phyloP scores from a whole-genome alignment of 1,140 invertebrate species.

The Monochamus saltuarius region DNA sequence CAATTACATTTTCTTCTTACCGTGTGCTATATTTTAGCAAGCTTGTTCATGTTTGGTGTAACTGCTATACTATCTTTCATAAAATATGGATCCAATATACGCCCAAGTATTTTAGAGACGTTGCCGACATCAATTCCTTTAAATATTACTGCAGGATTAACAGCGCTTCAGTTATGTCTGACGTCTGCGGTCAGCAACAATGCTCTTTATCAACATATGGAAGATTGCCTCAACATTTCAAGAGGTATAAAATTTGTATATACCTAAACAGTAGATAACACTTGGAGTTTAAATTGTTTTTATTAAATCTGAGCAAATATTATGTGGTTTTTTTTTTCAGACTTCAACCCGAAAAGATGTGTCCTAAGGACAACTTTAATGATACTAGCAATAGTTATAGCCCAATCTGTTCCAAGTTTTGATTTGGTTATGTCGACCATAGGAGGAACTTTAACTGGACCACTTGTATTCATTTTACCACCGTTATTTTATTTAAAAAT shows the following conservation, averaged over 20 bases:
- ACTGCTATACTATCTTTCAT: conserved; percentile 62
- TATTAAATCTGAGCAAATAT: too few relatives aligned
- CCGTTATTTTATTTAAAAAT: conserved; percentile 76
- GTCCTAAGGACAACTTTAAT: conserved; percentile 71
- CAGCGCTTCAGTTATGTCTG: conserved; percentile 73
- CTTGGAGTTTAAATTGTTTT: too few relatives aligned
- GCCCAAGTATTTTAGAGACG: conserved; percentile 58
- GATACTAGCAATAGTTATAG: conserved; percentile 71
- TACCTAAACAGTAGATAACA: too few relatives aligned
- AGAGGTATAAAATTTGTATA: conserved; percentile 53
- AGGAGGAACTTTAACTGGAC: conserved; percentile 80
- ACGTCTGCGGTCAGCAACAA: conserved; percentile 74
- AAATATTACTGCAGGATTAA: conserved; percentile 64
- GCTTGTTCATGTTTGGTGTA: conserved; percentile 62
- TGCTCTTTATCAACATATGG: conserved; percentile 73
- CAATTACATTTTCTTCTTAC: neutral
- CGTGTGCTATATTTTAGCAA: conserved; percentile 52
- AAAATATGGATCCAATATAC: conserved; percentile 60
- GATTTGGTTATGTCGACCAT: conserved; percentile 87
- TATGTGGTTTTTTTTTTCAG: conserved; percentile 56
- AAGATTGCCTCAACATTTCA: conserved; percentile 61
- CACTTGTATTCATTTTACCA: conserved; percentile 82
- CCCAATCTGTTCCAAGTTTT: conserved; percentile 81
- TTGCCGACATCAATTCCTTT: conserved; percentile 63
- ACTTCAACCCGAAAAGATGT: conserved; percentile 76